Conservation (phyloP, 2,113 vertebrate species). For the Zosterops borbonicus region DNA sequence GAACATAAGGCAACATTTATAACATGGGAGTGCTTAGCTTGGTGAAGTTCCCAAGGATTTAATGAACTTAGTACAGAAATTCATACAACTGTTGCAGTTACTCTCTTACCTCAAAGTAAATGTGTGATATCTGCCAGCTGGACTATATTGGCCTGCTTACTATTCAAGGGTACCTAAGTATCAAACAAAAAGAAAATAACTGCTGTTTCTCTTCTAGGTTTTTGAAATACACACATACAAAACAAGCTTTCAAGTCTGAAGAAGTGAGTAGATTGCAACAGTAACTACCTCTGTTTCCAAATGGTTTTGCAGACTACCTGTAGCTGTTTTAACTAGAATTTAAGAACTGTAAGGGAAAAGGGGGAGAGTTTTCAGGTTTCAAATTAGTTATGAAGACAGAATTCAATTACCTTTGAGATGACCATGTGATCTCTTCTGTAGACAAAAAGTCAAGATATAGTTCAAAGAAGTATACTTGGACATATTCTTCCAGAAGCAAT, state of each 20-base stretch:
- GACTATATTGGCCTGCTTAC: neutral
- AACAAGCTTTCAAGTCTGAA: slow-evolving; percentile 97
- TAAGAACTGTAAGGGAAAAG: neutral
- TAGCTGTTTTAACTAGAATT: neutral
- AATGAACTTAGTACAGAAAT: neutral
- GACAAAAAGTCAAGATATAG: slow-evolving; percentile 93
- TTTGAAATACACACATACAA: slow-evolving; percentile 95
- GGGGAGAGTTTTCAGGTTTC: neutral
- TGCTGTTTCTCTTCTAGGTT: slow-evolving; percentile 79
- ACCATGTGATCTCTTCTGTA: slow-evolving; percentile 56
- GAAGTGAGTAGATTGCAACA: slow-evolving; percentile 80
- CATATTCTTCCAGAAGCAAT: slow-evolving; percentile 96
- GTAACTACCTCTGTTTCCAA: neutral
- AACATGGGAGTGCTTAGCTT: neutral
- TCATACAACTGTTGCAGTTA: neutral
- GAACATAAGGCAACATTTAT: neutral
- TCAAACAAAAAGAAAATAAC: neutral
- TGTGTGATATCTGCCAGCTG: neutral
- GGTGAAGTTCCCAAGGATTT: neutral
- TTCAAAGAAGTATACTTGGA: slow-evolving; percentile 95
- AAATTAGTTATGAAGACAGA: neutral
- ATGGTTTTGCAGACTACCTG: neutral
- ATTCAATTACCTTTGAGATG: neutral
- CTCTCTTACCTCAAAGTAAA: neutral
- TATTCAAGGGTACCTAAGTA: neutral